phyloP scores from a whole-genome alignment of 2,113 vertebrate species.

The Cebidichthys violaceus region DNA sequence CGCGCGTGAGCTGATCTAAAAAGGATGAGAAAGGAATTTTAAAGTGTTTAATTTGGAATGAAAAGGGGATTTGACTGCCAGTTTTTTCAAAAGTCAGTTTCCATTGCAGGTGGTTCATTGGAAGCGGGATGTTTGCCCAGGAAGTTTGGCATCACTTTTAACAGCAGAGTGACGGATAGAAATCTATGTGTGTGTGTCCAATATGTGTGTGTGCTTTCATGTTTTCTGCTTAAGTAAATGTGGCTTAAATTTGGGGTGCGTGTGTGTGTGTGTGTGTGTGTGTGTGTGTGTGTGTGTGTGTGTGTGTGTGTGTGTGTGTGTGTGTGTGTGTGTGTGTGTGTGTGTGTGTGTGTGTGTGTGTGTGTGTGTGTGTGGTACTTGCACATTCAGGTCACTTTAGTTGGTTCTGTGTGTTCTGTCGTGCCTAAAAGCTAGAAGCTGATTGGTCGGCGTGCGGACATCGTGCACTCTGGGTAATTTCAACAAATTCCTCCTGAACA shows the following conservation, averaged over 20 bases:
- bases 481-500: slow-evolving; percentile 58
- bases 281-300: background rate
- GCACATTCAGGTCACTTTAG: slow-evolving; percentile 14
- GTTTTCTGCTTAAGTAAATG: slow-evolving; percentile 19
- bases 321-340: background rate
- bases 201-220: slow-evolving; percentile 7
- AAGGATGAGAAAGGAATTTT: background rate
- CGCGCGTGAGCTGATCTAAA: background rate
- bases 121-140: slow-evolving; percentile 23
- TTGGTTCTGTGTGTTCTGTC: slow-evolving; percentile 15
- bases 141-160: slow-evolving; percentile 42
- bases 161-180: slow-evolving; percentile 22
- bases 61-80: slow-evolving; percentile 20
- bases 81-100: slow-evolving; percentile 34
- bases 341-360: slow-evolving; percentile 17
- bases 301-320: background rate
- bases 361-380: slow-evolving; percentile 2
- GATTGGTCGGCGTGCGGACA: slow-evolving; percentile 25
- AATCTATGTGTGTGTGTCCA: slow-evolving; percentile 10
- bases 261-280: background rate
- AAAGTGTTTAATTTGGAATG: slow-evolving; percentile 27
- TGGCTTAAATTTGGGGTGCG: slow-evolving; percentile 4
- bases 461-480: slow-evolving; percentile 55
- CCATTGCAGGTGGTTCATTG: slow-evolving; percentile 42
- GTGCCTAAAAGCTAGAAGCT: slow-evolving; percentile 27